Conservation (phyloP, 2,113 vertebrate species). For the Mobula birostris region DNA sequence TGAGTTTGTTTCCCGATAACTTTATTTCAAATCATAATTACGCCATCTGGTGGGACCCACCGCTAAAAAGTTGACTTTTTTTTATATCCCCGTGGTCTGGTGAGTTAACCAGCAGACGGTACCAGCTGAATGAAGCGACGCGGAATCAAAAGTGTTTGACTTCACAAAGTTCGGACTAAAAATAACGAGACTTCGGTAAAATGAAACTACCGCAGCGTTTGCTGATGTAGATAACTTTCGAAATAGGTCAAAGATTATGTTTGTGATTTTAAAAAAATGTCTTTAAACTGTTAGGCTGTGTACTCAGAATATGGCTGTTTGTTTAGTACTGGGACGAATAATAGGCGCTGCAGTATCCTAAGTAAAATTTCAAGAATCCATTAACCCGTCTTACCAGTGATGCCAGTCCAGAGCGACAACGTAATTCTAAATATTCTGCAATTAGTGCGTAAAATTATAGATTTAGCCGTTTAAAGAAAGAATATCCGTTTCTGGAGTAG, state of each 20-base stretch:
- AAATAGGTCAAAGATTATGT: not conserved
- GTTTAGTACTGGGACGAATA: not conserved
- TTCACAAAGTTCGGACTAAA: not conserved
- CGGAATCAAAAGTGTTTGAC: not conserved
- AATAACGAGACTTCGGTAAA: not conserved
- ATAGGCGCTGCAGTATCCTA: not conserved
- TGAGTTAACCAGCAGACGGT: not conserved
- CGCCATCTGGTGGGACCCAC: conserved; percentile 27
- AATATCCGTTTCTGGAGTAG: not conserved
- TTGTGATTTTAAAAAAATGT: not conserved
- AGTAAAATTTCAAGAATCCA: not conserved
- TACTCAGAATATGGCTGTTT: not conserved
- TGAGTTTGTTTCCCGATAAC: not conserved
- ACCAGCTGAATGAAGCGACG: not conserved
- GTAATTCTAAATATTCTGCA: not conserved
- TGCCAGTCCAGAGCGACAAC: not conserved
- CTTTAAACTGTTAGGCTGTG: not conserved
- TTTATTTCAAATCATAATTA: conserved; percentile 29
- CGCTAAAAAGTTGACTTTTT: not conserved
- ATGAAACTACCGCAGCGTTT: not conserved
- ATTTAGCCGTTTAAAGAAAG: not conserved
- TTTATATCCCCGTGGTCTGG: not conserved
- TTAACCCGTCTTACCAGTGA: not conserved
- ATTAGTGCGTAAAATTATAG: not conserved
- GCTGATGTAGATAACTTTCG: not conserved